Evolutionary conservation across 2,797 vertebrate genomes (phyloP), one percentile per base, ranked within the genome.

Genomic region (Dicrostonyx torquatus): DNA sequence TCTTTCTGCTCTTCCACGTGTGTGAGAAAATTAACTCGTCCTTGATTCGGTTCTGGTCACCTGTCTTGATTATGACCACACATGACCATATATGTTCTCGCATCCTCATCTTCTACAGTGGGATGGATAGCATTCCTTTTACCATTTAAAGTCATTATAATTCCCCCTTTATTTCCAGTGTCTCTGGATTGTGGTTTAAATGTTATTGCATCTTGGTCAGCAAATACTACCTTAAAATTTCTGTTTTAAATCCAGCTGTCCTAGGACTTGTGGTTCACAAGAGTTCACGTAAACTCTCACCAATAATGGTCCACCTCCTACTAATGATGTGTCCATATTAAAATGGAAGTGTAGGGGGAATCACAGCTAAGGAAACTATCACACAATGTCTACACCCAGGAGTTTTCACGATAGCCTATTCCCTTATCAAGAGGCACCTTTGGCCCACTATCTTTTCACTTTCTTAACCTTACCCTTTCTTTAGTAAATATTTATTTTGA

Each of bases 1-100:
- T 22, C 3, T 13, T 86, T 26, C 4, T 6, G 4, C 26, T 6
- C 13, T 34, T 68, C 14, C 13, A 10, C 13, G 20, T 29, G 0
- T 11, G 0, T 6, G 45, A 12, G 11, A 29, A 43, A 43, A 50
- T 48, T 55, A 62, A 79, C 79, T 48, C 77, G 8, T n/a, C 22
- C 0, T 1, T 40, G n/a, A 15, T 9, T 5, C 2, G 12, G 55
- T 34, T n/a, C 18, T 15, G 53, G 31, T 7, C 60, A 34, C 60
- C 60, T 64, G 22, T 34, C 17, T 62, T 29, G 0, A 31, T 37
- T 0, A 0, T 1, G 20, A 43, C 1, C 34, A 26, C 3, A 17
- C 2, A 6, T 3, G 0, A 14, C 6, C 0, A 0, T 31, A 20
- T 12, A 45, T 48, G 24, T 26, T 43, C 48, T 14, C 9, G 24